These are phyloP conservation scores for Trachymyrmex septentrionalis DNA, from an alignment of 1,140 invertebrate genomes.

Conservation along the genomic window DNA sequence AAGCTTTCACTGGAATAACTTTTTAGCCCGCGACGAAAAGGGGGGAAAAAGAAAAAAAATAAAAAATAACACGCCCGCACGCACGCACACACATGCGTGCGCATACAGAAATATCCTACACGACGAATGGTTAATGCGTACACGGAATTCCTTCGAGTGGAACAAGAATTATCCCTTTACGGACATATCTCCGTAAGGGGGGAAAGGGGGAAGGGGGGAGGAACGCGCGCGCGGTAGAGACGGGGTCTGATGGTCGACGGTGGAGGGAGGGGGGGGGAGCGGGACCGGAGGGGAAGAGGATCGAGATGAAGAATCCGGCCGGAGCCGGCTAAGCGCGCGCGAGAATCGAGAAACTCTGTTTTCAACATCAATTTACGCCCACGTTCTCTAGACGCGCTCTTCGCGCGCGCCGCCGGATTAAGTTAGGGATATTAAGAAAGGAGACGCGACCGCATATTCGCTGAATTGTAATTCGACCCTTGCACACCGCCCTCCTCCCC, in stretches of 20 bases:
- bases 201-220: no score
- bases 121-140: constrained; percentile 58
- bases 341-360: constrained; percentile 56
- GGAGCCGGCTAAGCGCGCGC: constrained; percentile 37
- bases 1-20: constrained; percentile 64
- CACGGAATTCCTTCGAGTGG: constrained; percentile 61
- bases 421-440: constrained; percentile 65
- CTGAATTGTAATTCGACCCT: constrained; percentile 64
- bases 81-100: background rate
- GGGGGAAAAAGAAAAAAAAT: background rate
- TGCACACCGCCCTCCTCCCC: no score
- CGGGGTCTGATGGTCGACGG: no score
- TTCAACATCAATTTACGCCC: constrained; percentile 63
- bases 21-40: constrained; percentile 49
- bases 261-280: no score
- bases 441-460: constrained; percentile 63
- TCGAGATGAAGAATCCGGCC: constrained; percentile 56
- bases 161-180: constrained; percentile 63
- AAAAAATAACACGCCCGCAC: background rate
- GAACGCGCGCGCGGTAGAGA: background rate
- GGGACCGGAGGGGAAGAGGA: background rate
- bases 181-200: constrained; percentile 18
- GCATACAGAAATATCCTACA: constrained; percentile 27
- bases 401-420: constrained; percentile 32
- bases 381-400: constrained; percentile 39